These are phyloP conservation scores for Amblyopsis hoosieri DNA, from an alignment of 2,797 vertebrate species.

Conservation along the genomic window DNA sequence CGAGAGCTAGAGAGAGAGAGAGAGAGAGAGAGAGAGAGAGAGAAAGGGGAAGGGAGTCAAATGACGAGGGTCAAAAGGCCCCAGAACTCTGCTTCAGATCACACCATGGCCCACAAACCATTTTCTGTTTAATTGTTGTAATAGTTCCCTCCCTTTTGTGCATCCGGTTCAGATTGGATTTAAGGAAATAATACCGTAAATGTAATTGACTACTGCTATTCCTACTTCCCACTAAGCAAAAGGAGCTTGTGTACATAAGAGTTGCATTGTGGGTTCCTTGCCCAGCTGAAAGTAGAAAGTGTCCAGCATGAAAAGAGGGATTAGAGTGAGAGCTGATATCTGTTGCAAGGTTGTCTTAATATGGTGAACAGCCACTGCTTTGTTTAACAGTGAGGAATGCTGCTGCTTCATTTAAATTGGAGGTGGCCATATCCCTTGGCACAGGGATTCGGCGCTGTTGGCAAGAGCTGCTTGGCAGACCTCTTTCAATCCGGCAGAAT, in stretches of 20 bases:
- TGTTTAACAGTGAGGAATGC: constrained; percentile 67
- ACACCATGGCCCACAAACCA: background rate
- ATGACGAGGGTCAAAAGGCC: background rate
- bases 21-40: constrained; percentile 10
- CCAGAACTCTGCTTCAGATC: background rate
- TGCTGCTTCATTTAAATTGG: constrained; percentile 54
- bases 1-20: constrained; percentile 30
- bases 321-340: constrained; percentile 65
- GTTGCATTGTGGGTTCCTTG: too few species aligned
- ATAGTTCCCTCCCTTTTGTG: too few species aligned
- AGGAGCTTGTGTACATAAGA: too few species aligned
- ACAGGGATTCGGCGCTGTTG: constrained; percentile 33
- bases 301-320: constrained; percentile 59
- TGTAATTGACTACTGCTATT: too few species aligned
- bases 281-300: constrained; percentile 15
- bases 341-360: constrained; percentile 66
- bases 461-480: constrained; percentile 7
- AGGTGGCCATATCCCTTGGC: constrained; percentile 60
- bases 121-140: background rate
- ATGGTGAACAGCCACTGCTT: constrained; percentile 67
- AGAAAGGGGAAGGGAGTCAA: constrained; percentile 8
- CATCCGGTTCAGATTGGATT: too few species aligned
- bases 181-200: too few species aligned
- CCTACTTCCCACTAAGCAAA: too few species aligned
- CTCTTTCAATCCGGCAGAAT: background rate